Conservation (phyloP, 2,888 invertebrate genomes). For the Nomada ferruginata region DNA sequence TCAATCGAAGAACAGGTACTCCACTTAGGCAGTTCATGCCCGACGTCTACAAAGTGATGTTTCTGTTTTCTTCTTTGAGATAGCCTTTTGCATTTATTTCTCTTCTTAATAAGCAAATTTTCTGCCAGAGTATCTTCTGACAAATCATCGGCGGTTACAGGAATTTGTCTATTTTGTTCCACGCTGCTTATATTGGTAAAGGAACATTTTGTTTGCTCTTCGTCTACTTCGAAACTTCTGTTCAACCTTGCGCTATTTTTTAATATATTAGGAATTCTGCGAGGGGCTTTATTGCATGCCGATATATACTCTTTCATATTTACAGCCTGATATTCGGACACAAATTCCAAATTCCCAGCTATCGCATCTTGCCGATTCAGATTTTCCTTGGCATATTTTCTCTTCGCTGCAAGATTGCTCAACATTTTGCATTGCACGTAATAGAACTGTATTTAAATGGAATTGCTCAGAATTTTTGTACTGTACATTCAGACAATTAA, state of each 20-base stretch:
- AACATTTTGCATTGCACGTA: neutral
- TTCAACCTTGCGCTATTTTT: constrained; percentile 36
- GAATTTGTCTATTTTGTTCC: neutral
- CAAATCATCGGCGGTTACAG: neutral
- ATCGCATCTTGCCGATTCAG: neutral
- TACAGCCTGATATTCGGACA: neutral
- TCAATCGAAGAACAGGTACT: neutral
- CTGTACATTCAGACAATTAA: neutral
- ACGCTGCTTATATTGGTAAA: neutral
- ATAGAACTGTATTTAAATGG: neutral
- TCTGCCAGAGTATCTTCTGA: neutral
- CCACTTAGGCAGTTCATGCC: constrained; percentile 19
- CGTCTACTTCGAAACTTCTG: neutral
- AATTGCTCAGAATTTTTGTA: neutral
- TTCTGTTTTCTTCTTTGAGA: constrained; percentile 54
- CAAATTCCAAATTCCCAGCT: neutral
- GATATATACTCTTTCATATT: neutral
- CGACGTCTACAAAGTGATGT: constrained; percentile 15
- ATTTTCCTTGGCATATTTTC: neutral
- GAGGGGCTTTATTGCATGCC: neutral
- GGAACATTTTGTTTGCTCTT: neutral
- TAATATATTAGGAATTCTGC: constrained; percentile 63
- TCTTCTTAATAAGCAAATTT: neutral
- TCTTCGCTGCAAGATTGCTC: neutral
- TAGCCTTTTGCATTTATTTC: constrained; percentile 8